phyloP scores from a whole-genome alignment of 1,140 invertebrate species.

The Melitaea cinxia region DNA sequence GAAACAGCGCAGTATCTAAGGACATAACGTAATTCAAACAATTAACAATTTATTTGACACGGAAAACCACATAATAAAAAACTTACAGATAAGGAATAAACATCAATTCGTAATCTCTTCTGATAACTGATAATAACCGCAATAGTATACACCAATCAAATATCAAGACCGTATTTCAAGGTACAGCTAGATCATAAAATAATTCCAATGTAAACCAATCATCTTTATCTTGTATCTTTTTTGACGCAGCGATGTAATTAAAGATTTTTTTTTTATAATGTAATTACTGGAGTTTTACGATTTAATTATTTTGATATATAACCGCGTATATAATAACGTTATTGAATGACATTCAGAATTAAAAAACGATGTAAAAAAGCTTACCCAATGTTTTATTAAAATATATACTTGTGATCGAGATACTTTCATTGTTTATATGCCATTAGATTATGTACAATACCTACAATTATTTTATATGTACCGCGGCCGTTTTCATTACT shows the following conservation, averaged over 20 bases:
- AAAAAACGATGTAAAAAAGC: not conserved
- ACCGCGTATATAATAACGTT: not conserved
- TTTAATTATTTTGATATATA: conserved; percentile 21
- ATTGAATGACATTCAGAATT: not conserved
- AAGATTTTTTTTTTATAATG: conserved; percentile 21
- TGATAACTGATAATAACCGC: conserved; percentile 24
- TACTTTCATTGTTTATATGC: no score
- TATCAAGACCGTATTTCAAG: conserved; percentile 12
- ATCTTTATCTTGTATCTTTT: conserved; percentile 23
- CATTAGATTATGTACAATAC: no score
- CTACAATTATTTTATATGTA: no score
- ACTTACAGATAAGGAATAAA: not conserved
- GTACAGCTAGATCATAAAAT: conserved; percentile 30
- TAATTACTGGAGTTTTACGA: conserved; percentile 18
- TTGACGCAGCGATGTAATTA: conserved; percentile 17
- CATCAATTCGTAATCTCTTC: not conserved
- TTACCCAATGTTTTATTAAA: no score
- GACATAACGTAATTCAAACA: no score
- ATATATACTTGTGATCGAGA: no score
- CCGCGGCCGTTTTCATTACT: no score
- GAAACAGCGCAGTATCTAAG: no score
- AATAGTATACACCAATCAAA: conserved; percentile 31
- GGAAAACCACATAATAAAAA: not conserved
- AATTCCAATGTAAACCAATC: conserved; percentile 29
- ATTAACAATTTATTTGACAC: not conserved